phyloP scores from a whole-genome alignment of 2,888 invertebrate species.

The Odontocerum albicorne region DNA sequence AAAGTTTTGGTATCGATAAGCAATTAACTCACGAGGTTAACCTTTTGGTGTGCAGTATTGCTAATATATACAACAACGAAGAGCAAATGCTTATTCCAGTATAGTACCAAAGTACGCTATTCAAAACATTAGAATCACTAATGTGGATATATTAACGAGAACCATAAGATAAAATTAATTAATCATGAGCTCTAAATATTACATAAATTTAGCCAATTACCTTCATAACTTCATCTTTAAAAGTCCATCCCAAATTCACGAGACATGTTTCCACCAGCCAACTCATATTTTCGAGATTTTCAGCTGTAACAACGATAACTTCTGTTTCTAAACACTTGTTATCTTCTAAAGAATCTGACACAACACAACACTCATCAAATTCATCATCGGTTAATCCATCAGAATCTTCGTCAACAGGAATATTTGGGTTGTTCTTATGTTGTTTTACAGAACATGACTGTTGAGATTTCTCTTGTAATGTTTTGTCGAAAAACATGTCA shows the following conservation, averaged over 20 bases:
- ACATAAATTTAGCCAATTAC: no score
- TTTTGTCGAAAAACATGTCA: slow-evolving; percentile 56
- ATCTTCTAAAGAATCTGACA: neutral
- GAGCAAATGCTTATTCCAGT: no score
- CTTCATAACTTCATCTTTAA: slow-evolving; percentile 38
- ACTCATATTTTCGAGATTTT: slow-evolving; percentile 36
- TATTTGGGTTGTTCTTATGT: neutral
- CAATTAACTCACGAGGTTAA: no score
- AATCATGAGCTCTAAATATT: no score
- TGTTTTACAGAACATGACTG: neutral
- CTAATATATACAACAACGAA: no score
- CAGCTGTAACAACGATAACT: slow-evolving; percentile 8
- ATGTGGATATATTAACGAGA: no score
- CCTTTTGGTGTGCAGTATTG: no score
- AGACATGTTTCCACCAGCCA: slow-evolving; percentile 70
- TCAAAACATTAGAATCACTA: no score
- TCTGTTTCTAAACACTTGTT: slow-evolving; percentile 16
- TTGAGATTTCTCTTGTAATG: slow-evolving; percentile 38
- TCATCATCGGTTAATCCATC: slow-evolving; percentile 48
- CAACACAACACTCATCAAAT: slow-evolving; percentile 52
- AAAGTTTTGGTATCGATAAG: no score
- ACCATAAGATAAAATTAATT: no score
- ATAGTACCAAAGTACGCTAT: no score
- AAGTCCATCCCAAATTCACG: slow-evolving; percentile 54
- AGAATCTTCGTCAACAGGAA: slow-evolving; percentile 40